These are phyloP conservation scores for Agonopterix alstromeriana DNA, from an alignment of 2,888 invertebrate species.

Conservation along the genomic window DNA sequence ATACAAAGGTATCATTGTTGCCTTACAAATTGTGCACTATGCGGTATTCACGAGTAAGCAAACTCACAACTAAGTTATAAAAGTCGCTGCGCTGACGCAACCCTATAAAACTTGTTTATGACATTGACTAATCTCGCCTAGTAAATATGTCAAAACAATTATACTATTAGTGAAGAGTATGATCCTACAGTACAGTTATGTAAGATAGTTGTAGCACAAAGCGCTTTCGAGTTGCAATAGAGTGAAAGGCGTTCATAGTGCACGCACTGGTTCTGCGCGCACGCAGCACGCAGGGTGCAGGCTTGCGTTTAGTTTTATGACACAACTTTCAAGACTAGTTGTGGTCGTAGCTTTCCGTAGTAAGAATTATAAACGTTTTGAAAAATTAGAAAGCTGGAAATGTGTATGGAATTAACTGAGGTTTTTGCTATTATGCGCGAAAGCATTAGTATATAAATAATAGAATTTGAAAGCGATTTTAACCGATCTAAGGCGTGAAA, in stretches of 20 bases:
- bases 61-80: no score
- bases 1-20: no score
- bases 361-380: no score
- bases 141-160: neutral
- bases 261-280: slow-evolving; percentile 10
- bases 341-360: no score
- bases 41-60: no score
- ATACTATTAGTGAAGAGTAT: slow-evolving; percentile 3
- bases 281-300: slow-evolving; percentile 4
- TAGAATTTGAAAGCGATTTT: no score
- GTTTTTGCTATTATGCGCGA: no score
- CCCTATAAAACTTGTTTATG: neutral
- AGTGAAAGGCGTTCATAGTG: slow-evolving; percentile 23
- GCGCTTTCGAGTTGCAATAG: slow-evolving; percentile 20
- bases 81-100: neutral
- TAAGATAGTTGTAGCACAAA: slow-evolving; percentile 11
- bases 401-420: no score
- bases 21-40: no score
- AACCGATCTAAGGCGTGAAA: no score
- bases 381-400: no score
- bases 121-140: neutral
- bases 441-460: no score
- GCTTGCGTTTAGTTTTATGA: neutral
- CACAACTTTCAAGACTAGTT: neutral
- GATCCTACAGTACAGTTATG: slow-evolving; percentile 11